These are phyloP conservation scores for Anthrax anthrax DNA, from an alignment of 2,888 invertebrate species.

Conservation along the genomic window DNA sequence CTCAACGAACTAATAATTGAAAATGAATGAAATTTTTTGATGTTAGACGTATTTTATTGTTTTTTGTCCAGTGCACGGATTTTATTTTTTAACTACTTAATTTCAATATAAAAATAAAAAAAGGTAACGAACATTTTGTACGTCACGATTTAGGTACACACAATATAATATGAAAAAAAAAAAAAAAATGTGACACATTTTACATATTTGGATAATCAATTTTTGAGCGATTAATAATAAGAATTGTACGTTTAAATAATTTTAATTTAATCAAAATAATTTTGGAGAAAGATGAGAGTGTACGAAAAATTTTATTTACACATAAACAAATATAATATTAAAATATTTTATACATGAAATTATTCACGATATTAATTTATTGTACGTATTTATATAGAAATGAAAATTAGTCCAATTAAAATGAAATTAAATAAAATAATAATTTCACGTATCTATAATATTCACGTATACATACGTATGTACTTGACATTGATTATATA, in stretches of 20 bases:
- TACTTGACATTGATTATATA: no score
- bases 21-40: constrained; percentile 21
- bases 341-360: no score
- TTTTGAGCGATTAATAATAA: no score
- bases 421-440: background rate
- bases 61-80: background rate
- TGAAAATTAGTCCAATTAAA: background rate
- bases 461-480: no score
- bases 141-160: background rate
- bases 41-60: constrained; percentile 16
- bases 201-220: background rate
- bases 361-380: no score
- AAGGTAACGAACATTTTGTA: background rate
- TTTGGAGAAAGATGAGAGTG: no score
- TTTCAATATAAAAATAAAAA: background rate
- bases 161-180: no score
- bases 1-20: constrained; percentile 14
- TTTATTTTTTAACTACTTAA: background rate
- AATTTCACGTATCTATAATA: background rate
- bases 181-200: background rate
- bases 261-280: no score
- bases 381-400: background rate
- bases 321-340: no score
- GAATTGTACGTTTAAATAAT: no score
- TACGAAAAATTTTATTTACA: no score